Evolutionary conservation across 64 coral and sea anemone species (phyloP), one percentile per base, ranked within the genome.

Genomic region (Pocillopora damicornis): DNA sequence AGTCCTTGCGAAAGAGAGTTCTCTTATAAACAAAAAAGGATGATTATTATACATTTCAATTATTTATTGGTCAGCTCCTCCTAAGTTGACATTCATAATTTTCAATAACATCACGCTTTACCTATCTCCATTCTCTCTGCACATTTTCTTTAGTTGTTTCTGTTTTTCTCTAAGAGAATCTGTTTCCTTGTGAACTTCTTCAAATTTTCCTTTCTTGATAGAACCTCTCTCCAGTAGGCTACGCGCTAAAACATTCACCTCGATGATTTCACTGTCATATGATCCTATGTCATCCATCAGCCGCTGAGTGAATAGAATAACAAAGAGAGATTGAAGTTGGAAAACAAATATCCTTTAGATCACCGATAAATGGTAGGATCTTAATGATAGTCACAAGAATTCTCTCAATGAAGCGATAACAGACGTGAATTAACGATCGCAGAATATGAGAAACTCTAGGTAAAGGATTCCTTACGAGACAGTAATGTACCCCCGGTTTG

Each of bases 91-190:
- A 13, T 20, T 71, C 2, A 71, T 4, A 71, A 6, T 1, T 71
- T 71, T 71, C n/a, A 2, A 23, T 11, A 71, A 71, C n/a, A n/a
- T 71, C 11, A 23, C 1, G 3, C 22, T 18, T 85, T 58, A 85
- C 81, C 81, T 85, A 45, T 72, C 65, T 58, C 65, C 81, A 45
- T 73, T 58, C 15, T 73, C 65, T 13, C 38, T 51, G 81, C 81
- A 72, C 18, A 20, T 23, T 6, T 15, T 72, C 68, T 25, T 85
- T 34, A 85, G 20, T 42, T 51, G 20, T 38, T 42, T 35, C 45
- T 85, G 81, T 58, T 22, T 85, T 72, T 85, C 65, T 56, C 35
- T 23, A n/a, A 85, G 63, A 68, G 16, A 63, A 18, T 18, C 81
- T 18, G 81, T 85, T 45, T 85, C 68, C 81, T 13, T 66, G 20